Percentiles rank a stretch among this genome's conserved stretches.
phyloP scores from a whole-genome alignment of 2,888 invertebrate species.

The Drosophila paranaensis region DNA sequence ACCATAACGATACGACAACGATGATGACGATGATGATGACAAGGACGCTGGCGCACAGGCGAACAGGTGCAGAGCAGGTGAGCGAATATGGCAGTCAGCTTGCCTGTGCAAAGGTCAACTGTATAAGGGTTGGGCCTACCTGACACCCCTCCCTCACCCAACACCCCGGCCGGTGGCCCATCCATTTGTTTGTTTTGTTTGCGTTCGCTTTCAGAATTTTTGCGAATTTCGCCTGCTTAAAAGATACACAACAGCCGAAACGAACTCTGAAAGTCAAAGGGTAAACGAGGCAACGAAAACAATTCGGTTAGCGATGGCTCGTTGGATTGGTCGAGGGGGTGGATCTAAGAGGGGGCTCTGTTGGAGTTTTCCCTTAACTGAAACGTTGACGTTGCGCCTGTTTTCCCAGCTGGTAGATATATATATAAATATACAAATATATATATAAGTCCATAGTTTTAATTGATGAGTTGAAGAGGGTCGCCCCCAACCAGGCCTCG shows the following conservation, averaged over 20 bases:
- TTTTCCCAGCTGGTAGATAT: conserved; percentile 46
- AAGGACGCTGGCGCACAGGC: conserved; percentile 64
- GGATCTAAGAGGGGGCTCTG: conserved; percentile 15
- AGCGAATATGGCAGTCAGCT: conserved; percentile 26
- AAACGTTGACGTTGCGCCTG: conserved; percentile 41
- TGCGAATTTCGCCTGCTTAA: conserved; percentile 60
- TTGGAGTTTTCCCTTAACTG: conserved; percentile 54
- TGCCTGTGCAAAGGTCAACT: conserved; percentile 57
- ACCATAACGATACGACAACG: conserved; percentile 23
- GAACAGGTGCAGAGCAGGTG: conserved; percentile 24
- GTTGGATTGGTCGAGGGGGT: background rate
- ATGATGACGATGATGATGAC: conserved; percentile 47
- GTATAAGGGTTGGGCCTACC: conserved; percentile 59
- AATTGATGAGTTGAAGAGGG: conserved; percentile 78
- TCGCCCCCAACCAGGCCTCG: conserved; percentile 36
- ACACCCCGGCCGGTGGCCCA: background rate
- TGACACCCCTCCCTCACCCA: background rate
- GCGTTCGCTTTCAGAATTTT: conserved; percentile 73
- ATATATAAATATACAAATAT: conserved; percentile 36
- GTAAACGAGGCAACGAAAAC: conserved; percentile 71
- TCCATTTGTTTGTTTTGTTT: conserved; percentile 63
- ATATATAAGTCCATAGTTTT: conserved; percentile 51
- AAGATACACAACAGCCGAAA: conserved; percentile 55
- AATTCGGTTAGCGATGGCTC: conserved; percentile 42
- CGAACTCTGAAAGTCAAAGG: conserved; percentile 73